Evolutionary conservation across 2,797 vertebrate genomes (phyloP).

Genomic region (Lepilemur ruficaudatus): DNA sequence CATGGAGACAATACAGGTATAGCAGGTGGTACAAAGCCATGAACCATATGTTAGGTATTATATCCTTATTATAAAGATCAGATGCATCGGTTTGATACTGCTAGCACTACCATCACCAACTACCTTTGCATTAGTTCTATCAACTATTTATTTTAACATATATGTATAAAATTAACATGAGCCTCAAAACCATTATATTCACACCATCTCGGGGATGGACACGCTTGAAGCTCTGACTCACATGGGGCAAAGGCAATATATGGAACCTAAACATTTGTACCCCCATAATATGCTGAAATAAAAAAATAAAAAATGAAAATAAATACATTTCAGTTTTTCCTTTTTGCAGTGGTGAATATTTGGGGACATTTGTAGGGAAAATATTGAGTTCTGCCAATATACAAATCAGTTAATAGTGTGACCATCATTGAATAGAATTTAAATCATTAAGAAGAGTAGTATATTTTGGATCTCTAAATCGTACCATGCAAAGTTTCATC

Average conservation of each 20-base stretch:
- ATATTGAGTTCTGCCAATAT: neutral
- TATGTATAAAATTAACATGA: neutral
- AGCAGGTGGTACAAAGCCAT: neutral
- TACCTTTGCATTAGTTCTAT: neutral
- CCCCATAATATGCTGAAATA: too few species aligned
- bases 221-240: too few species aligned
- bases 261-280: too few species aligned
- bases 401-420: neutral
- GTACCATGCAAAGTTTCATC: neutral
- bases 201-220: too few species aligned
- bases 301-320: neutral
- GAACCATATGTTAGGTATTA: neutral
- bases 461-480: neutral
- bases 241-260: too few species aligned
- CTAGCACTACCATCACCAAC: neutral
- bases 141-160: neutral
- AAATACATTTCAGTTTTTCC: neutral
- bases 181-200: neutral
- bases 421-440: neutral
- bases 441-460: neutral
- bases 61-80: neutral
- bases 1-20: neutral
- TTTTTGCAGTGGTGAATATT: neutral
- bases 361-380: neutral
- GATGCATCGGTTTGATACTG: neutral